Percentiles rank a stretch among this genome's conserved stretches.
Evolutionary conservation across 2,888 invertebrate genomes (phyloP).

Genomic region (Ramazzottius varieornatus): DNA sequence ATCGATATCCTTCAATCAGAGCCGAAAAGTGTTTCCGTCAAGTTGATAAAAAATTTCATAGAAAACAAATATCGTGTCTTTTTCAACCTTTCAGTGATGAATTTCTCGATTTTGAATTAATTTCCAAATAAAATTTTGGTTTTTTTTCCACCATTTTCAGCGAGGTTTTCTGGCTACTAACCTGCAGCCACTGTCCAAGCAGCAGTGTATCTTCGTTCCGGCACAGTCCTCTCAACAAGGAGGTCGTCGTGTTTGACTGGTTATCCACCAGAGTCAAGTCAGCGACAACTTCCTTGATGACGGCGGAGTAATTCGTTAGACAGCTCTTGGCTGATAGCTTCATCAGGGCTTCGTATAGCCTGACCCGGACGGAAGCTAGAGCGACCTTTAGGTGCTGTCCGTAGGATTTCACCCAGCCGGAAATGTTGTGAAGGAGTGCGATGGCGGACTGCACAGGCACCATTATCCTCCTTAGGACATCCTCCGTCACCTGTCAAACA

Average conservation of each 20-base stretch:
- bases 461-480: slow-evolving; percentile 59
- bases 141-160: background rate
- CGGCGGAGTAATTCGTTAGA: slow-evolving; percentile 37
- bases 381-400: slow-evolving; percentile 78
- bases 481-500: no score
- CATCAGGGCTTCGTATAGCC: slow-evolving; percentile 63
- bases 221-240: slow-evolving; percentile 49
- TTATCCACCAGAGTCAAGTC: slow-evolving; percentile 85
- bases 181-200: slow-evolving; percentile 58
- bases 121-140: background rate
- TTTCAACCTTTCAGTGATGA: no score
- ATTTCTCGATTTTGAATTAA: no score
- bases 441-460: slow-evolving; percentile 81
- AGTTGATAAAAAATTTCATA: no score
- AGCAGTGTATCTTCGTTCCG: slow-evolving; percentile 69
- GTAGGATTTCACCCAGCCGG: slow-evolving; percentile 55
- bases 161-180: no score
- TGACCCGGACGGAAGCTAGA: slow-evolving; percentile 65
- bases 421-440: slow-evolving; percentile 41
- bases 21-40: no score
- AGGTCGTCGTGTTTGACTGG: slow-evolving; percentile 64
- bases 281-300: slow-evolving; percentile 62
- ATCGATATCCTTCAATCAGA: no score
- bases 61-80: no score
- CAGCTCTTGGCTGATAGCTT: slow-evolving; percentile 35